phyloP scores from a whole-genome alignment of 2,797 vertebrate species.

The Cichlasoma orientale region DNA sequence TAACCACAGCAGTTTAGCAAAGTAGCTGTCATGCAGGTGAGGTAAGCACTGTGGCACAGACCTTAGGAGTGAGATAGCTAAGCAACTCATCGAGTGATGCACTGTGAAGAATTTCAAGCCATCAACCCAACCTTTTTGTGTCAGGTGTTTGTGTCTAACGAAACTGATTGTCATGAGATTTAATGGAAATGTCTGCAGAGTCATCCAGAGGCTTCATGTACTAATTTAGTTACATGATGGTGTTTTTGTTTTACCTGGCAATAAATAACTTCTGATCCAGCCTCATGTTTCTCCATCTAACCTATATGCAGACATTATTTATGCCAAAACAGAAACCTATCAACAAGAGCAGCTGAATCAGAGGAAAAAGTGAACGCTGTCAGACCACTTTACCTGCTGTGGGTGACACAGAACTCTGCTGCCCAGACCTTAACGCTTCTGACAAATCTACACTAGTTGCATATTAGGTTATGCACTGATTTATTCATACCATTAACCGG shows the following conservation, averaged over 20 bases:
- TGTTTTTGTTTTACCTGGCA: neutral
- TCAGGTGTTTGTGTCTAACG: neutral
- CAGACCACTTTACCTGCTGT: too few species aligned
- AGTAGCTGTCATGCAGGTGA: neutral
- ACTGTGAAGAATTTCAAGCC: neutral
- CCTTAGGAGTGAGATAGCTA: neutral
- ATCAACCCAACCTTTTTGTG: neutral
- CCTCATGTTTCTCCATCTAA: neutral
- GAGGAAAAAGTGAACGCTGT: neutral
- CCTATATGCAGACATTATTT: neutral
- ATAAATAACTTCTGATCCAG: neutral
- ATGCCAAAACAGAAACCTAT: neutral
- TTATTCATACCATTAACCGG: neutral
- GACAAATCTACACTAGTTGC: neutral
- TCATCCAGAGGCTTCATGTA: rapidly evolving
- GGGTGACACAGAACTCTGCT: too few species aligned
- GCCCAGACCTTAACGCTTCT: too few species aligned
- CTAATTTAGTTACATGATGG: neutral
- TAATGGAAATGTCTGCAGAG: neutral
- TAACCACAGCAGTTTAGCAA: neutral
- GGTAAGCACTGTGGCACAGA: neutral
- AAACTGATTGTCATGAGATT: neutral
- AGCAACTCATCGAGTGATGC: neutral
- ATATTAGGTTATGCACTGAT: neutral
- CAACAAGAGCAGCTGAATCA: neutral